phyloP scores from a whole-genome alignment of 2,797 vertebrate genomes.

The Clamator glandarius region DNA sequence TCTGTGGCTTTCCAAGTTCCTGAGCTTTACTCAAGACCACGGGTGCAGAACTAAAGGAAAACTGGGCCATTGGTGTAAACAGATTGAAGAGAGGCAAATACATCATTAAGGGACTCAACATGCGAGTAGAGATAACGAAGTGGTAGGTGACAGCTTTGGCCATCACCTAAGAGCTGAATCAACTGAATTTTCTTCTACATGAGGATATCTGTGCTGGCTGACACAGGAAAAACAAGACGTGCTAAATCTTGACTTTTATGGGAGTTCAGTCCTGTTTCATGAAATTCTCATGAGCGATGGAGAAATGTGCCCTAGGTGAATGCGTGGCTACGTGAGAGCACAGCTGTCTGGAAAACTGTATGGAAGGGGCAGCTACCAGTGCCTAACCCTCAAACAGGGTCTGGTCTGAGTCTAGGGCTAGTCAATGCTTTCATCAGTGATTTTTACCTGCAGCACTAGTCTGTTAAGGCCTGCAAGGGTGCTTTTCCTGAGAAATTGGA shows the following conservation, averaged over 20 bases:
- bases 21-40: slow-evolving; percentile 32
- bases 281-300: neutral
- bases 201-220: neutral
- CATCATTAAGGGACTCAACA: neutral
- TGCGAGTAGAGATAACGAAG: neutral
- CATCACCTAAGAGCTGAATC: neutral
- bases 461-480: neutral
- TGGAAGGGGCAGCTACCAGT: neutral
- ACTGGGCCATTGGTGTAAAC: slow-evolving; percentile 9
- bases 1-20: slow-evolving; percentile 48
- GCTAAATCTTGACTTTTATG: neutral
- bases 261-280: neutral
- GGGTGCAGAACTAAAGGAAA: slow-evolving; percentile 24
- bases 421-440: neutral
- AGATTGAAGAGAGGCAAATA: slow-evolving; percentile 35
- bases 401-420: neutral
- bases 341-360: neutral
- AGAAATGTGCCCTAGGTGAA: neutral
- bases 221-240: neutral
- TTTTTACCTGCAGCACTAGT: neutral
- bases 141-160: neutral
- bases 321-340: neutral
- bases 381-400: neutral
- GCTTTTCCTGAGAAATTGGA: neutral
- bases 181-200: neutral